phyloP scores from a whole-genome alignment of 2,113 vertebrate genomes.

The Chaetura pelagica region DNA sequence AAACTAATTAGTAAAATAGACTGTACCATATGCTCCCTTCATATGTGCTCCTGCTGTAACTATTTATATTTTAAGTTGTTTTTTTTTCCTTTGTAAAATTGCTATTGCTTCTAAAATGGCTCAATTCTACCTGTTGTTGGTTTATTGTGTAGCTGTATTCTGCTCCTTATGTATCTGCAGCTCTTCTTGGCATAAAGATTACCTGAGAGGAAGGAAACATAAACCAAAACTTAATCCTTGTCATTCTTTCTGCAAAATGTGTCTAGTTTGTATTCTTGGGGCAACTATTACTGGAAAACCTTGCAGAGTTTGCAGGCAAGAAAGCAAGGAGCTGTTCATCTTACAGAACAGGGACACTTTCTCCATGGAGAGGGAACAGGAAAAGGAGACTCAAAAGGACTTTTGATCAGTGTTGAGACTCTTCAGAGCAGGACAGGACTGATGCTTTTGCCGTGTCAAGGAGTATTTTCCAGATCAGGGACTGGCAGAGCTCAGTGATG shows the following conservation, averaged over 20 bases:
- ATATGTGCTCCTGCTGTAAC: background rate
- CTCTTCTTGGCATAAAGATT: constrained; percentile 14
- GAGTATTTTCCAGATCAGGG: background rate
- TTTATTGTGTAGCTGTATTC: background rate
- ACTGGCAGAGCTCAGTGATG: background rate
- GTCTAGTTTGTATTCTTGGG: background rate
- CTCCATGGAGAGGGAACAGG: background rate
- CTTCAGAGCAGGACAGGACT: background rate
- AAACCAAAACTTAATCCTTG: constrained; percentile 34
- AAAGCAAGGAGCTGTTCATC: background rate
- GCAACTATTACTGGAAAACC: background rate
- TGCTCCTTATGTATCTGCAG: background rate
- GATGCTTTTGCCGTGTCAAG: accelerated
- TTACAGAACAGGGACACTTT: background rate
- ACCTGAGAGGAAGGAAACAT: constrained; percentile 41
- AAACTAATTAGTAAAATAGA: constrained; percentile 54
- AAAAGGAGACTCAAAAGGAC: no score
- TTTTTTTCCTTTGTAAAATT: background rate
- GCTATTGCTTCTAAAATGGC: background rate
- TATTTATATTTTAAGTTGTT: constrained; percentile 19
- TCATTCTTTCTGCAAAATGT: background rate
- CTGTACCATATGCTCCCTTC: constrained; percentile 49
- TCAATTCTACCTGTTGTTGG: background rate
- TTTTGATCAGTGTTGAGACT: background rate
- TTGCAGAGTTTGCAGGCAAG: background rate